Conservation (phyloP, 2,888 invertebrate species). For the Chelonus formosanus region DNA sequence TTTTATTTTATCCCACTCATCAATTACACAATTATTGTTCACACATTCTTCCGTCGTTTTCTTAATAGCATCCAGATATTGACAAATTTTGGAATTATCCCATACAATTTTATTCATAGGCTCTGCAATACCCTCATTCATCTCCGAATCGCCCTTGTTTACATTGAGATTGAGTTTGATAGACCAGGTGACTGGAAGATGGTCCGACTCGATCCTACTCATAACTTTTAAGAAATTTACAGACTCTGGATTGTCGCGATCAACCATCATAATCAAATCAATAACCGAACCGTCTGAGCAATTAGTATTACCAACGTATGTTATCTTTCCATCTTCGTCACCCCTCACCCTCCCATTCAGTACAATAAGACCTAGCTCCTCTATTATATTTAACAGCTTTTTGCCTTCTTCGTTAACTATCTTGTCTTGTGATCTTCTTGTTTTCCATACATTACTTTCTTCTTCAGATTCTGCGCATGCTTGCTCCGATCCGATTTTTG, state of each 20-base stretch:
- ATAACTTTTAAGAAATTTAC: conserved; percentile 8
- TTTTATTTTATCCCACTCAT: no score
- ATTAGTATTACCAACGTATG: conserved; percentile 21
- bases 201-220: conserved; percentile 27
- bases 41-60: conserved; percentile 4
- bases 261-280: conserved; percentile 9
- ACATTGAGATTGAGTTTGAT: no score
- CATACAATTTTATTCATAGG: not conserved
- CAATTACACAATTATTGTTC: no score
- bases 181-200: conserved; percentile 20
- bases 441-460: not conserved
- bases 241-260: conserved; percentile 4
- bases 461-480: not conserved
- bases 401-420: conserved; percentile 11
- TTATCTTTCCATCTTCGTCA: conserved; percentile 22
- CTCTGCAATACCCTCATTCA: no score
- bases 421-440: conserved; percentile 16
- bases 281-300: conserved; percentile 15
- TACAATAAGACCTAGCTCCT: conserved; percentile 17
- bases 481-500: not conserved
- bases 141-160: not conserved
- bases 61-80: not conserved
- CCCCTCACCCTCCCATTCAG: conserved; percentile 21
- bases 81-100: no score
- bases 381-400: conserved; percentile 14